phyloP scores from a whole-genome alignment of 2,797 vertebrate genomes.

The Gymnodraco acuticeps region DNA sequence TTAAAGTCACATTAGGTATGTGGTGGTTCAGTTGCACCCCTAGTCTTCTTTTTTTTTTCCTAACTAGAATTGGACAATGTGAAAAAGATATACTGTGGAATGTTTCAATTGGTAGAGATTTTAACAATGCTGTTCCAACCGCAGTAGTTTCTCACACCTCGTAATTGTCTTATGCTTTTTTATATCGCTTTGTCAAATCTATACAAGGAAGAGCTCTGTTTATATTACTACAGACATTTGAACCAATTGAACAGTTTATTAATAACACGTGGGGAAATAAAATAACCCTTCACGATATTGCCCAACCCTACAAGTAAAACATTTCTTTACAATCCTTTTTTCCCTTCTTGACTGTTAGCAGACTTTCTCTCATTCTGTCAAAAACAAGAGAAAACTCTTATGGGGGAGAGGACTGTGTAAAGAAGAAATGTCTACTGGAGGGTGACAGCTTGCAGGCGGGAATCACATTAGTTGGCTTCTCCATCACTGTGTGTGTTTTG shows the following conservation, averaged over 20 bases:
- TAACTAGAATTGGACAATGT: too few relatives aligned
- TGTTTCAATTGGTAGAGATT: too few relatives aligned
- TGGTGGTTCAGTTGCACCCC: background rate
- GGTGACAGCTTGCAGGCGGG: slow-evolving; percentile 66
- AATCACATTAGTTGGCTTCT: slow-evolving; percentile 57
- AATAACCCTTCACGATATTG: too few relatives aligned
- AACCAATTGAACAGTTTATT: too few relatives aligned
- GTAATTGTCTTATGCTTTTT: too few relatives aligned
- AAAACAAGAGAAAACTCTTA: slow-evolving; percentile 52
- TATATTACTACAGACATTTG: too few relatives aligned
- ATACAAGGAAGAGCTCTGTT: too few relatives aligned
- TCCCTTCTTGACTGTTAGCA: slow-evolving; percentile 5
- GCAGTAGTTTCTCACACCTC: too few relatives aligned
- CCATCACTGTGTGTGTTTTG: slow-evolving; percentile 25
- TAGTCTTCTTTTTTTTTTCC: background rate
- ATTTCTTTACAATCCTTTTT: slow-evolving; percentile 17
- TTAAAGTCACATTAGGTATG: slow-evolving; percentile 3
- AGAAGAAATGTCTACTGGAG: slow-evolving; percentile 60
- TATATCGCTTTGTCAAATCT: too few relatives aligned
- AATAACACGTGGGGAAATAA: too few relatives aligned
- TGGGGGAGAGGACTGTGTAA: slow-evolving; percentile 46
- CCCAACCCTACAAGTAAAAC: background rate
- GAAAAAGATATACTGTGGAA: too few relatives aligned
- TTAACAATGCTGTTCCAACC: too few relatives aligned
- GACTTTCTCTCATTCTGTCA: slow-evolving; percentile 40